Base-by-base conservation (phyloP, 2,113 vertebrate species). In the Balaenoptera acutorostrata region DNA sequence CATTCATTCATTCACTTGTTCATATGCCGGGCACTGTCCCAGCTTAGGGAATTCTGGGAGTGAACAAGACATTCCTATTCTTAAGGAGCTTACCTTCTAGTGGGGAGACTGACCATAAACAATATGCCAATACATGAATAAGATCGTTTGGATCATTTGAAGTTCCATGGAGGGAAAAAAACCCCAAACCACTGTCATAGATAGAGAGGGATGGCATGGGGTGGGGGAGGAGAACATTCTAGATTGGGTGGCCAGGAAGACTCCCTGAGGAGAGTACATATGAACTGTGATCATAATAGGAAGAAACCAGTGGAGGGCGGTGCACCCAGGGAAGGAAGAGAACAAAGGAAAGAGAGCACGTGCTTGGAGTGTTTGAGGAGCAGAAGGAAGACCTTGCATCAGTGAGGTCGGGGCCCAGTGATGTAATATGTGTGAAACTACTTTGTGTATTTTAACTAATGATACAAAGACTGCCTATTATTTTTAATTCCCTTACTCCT, bases 21-120 rank as follows among this genome's bases (percentile, higher is more conserved):
- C 33, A 55, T 39, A 4, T 23, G 8, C 0, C 0, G 0, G 41
- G 17, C 6, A 39, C 18, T 36, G 2, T 36, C n/a, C 14, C 66
- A 33, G 63, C 13, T 49, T 6, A 63, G 46, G 27, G 25, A 27
- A 18, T 49, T 75, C 20, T 0, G 2, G 36, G 64, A 29, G 21
- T 44, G 44, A 82, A 21, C 5, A 77, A 14, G 31, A 31, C 46
- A 20, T 2, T 12, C 12, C 41, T 17, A 0, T 44, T 36, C 18
- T 57, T 23, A 23, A 29, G 6, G 23, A 20, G 7, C 31, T 69
- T 17, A 9, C 17, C 4, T 44, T 44, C 80, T 36, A 33, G 39
- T 23, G 29, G 23, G 46, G 33, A 90, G 29, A 52, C 10, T 15
- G 57, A n/a, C 41, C 61, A 14, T 31, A 57, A 52, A 18, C 59